These are phyloP conservation scores for Siniperca chuatsi DNA, from an alignment of 2,113 vertebrate species.

Conservation along the genomic window DNA sequence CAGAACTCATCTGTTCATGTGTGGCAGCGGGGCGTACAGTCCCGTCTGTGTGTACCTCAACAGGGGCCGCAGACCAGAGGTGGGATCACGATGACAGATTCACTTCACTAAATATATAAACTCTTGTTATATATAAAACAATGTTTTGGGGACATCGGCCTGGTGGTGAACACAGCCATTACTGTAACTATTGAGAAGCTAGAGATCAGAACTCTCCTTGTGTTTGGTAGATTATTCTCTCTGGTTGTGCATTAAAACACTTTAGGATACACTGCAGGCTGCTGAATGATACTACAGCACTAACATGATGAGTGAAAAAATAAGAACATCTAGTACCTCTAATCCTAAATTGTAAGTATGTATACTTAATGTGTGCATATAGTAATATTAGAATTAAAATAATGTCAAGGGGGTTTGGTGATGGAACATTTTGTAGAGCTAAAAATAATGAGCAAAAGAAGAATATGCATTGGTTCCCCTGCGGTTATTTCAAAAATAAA, in stretches of 20 bases:
- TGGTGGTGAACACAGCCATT: not conserved
- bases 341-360: not conserved
- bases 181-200: not conserved
- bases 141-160: not conserved
- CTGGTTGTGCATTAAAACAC: not conserved
- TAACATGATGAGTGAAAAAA: not conserved
- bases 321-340: not conserved
- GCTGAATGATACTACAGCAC: not conserved
- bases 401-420: not conserved
- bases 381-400: not conserved
- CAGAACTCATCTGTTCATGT: conserved; percentile 95
- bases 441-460: not conserved
- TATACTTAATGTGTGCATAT: not conserved
- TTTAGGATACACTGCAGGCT: not conserved
- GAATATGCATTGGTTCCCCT: not conserved
- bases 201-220: not conserved
- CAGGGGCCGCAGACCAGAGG: conserved; percentile 95
- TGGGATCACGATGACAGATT: conserved; percentile 65
- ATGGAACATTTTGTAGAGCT: not conserved
- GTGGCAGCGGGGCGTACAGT: conserved; percentile 96
- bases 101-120: conserved; percentile 23
- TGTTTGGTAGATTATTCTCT: not conserved
- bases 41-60: conserved; percentile 95
- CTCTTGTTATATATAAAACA: not conserved
- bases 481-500: not conserved